These are phyloP conservation scores for Chrysolina oricalcia DNA, from an alignment of 2,888 invertebrate genomes.

Conservation along the genomic window DNA sequence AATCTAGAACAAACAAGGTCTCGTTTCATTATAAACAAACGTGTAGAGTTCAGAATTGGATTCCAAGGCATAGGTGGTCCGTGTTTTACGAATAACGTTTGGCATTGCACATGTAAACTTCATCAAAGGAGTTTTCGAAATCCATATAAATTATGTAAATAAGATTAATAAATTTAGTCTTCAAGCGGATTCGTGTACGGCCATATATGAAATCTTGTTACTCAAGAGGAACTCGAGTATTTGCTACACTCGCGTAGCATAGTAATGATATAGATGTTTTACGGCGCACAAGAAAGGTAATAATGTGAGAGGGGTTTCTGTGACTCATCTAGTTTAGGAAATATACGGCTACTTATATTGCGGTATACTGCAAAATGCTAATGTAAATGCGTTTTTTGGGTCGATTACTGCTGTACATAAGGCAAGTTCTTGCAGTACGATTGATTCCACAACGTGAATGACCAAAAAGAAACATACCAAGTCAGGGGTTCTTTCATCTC, in stretches of 20 bases:
- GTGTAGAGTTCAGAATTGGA: background rate
- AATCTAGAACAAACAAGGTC: slow-evolving; percentile 11
- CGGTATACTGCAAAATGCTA: slow-evolving; percentile 8
- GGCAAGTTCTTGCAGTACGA: background rate
- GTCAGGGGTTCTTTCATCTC: background rate
- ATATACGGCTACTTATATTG: slow-evolving; percentile 6
- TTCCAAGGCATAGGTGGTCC: slow-evolving; percentile 24
- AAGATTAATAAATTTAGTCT: slow-evolving; percentile 46
- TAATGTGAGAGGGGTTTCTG: slow-evolving; percentile 5
- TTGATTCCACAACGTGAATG: background rate
- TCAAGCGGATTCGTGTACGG: slow-evolving; percentile 42
- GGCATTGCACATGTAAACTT: slow-evolving; percentile 33
- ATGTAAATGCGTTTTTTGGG: slow-evolving; percentile 3
- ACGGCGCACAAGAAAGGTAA: slow-evolving; percentile 17
- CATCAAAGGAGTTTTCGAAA: slow-evolving; percentile 40
- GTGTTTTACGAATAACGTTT: slow-evolving; percentile 26
- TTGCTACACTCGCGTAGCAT: slow-evolving; percentile 27
- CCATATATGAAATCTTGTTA: slow-evolving; percentile 46
- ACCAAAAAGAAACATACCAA: background rate
- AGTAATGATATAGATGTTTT: slow-evolving; percentile 24
- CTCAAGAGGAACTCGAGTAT: slow-evolving; percentile 24
- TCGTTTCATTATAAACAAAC: background rate
- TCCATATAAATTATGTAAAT: slow-evolving; percentile 49
- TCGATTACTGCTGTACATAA: background rate
- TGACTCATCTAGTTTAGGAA: slow-evolving; percentile 5